phyloP scores from a whole-genome alignment of 2,113 vertebrate species.

The Cisticola juncidis region DNA sequence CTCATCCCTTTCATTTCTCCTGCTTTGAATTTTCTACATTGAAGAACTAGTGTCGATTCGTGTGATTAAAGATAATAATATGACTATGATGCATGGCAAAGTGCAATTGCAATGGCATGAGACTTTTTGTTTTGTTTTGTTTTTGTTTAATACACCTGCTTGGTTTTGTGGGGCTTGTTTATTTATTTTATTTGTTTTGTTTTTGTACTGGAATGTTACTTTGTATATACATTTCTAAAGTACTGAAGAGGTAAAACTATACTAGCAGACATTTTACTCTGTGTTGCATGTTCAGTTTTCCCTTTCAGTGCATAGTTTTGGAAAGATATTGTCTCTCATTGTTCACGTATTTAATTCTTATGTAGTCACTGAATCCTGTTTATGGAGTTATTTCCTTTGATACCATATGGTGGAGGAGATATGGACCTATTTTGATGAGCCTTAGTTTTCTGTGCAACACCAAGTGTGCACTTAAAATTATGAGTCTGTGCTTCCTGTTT shows the following conservation, averaged over 20 bases:
- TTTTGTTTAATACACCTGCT: neutral
- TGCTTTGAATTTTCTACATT: neutral
- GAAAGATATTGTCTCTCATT: neutral
- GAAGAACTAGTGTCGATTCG: neutral
- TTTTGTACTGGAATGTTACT: neutral
- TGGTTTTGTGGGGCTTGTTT: neutral
- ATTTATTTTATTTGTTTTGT: neutral
- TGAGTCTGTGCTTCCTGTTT: neutral
- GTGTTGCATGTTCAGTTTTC: neutral
- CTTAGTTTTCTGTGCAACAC: neutral
- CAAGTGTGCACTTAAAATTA: neutral
- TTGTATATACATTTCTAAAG: neutral
- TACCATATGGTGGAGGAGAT: neutral
- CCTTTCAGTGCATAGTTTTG: neutral
- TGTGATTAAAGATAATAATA: neutral
- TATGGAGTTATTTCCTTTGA: neutral
- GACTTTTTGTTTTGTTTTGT: neutral
- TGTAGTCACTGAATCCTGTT: neutral
- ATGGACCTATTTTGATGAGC: neutral
- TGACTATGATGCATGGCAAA: neutral
- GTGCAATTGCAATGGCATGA: neutral
- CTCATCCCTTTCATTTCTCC: no score
- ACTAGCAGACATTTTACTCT: neutral
- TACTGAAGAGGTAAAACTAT: neutral
- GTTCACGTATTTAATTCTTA: neutral